Evolutionary conservation across 23 tunicate species (phyloP).

Genomic region (Phallusia fumigata): DNA sequence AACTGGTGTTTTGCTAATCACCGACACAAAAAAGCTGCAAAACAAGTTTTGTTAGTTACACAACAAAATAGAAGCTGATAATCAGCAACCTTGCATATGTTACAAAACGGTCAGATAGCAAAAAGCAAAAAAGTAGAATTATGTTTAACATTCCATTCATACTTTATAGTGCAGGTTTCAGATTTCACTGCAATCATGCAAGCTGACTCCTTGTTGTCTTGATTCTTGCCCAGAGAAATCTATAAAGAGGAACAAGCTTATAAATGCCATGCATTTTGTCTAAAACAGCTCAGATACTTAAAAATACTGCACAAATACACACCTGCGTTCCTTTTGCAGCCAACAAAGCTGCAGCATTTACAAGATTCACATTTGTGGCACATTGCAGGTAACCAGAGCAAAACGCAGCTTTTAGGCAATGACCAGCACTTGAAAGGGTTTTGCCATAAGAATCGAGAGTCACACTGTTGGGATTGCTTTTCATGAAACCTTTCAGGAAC

Average conservation of each 20-base stretch:
- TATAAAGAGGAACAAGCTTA: background rate
- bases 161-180: background rate
- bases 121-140: too few species aligned
- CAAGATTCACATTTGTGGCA: conserved; percentile 40
- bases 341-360: conserved; percentile 51
- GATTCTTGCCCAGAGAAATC: background rate
- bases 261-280: too few species aligned
- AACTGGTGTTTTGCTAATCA: conserved; percentile 17
- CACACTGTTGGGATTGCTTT: conserved; percentile 4
- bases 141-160: background rate
- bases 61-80: background rate
- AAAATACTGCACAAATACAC: background rate
- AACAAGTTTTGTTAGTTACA: background rate
- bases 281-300: too few species aligned
- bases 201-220: background rate
- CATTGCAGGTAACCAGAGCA: conserved; percentile 54
- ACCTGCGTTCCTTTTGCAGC: conserved; percentile 53
- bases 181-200: background rate
- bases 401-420: conserved; percentile 60
- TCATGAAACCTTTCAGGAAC: conserved; percentile 24
- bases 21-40: conserved; percentile 3
- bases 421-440: conserved; percentile 25
- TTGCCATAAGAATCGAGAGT: conserved; percentile 13
- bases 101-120: too few species aligned
- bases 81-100: too few species aligned